phyloP scores from a whole-genome alignment of 2,797 vertebrate species.

The Urosaurus nigricauda region DNA sequence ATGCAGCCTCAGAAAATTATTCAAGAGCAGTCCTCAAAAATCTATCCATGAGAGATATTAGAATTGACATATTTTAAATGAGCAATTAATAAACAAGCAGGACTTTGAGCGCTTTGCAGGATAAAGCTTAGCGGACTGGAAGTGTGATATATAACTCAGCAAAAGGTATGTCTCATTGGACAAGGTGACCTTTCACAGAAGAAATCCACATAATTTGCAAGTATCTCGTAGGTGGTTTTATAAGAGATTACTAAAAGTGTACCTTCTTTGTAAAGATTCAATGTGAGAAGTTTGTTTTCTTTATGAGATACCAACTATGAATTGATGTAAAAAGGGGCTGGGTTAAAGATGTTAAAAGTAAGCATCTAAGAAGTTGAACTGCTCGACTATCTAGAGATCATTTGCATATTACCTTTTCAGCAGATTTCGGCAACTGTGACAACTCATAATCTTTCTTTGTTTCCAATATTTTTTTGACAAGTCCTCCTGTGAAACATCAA shows the following conservation, averaged over 20 bases:
- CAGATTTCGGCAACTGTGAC: slow-evolving; percentile 76
- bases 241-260: neutral
- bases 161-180: neutral
- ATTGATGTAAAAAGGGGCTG: neutral
- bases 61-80: neutral
- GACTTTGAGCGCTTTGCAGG: neutral
- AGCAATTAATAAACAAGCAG: neutral
- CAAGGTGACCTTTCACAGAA: neutral
- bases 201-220: neutral
- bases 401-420: slow-evolving; percentile 84
- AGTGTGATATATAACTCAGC: neutral
- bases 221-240: too few species aligned
- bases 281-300: neutral
- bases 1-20: too few species aligned
- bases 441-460: slow-evolving; percentile 95
- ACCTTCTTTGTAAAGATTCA: neutral
- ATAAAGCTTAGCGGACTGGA: neutral
- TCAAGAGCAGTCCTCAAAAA: neutral
- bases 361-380: neutral
- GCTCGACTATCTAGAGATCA: slow-evolving; percentile 4
- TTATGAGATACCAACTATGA: neutral
- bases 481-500: slow-evolving; percentile 85
- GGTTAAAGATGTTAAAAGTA: neutral
- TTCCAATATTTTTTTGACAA: slow-evolving; percentile 95
- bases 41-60: neutral